Evolutionary conservation across 2,113 vertebrate genomes (phyloP), one percentile per base, ranked within the genome.

Genomic region (Marcusenius ussheri): DNA sequence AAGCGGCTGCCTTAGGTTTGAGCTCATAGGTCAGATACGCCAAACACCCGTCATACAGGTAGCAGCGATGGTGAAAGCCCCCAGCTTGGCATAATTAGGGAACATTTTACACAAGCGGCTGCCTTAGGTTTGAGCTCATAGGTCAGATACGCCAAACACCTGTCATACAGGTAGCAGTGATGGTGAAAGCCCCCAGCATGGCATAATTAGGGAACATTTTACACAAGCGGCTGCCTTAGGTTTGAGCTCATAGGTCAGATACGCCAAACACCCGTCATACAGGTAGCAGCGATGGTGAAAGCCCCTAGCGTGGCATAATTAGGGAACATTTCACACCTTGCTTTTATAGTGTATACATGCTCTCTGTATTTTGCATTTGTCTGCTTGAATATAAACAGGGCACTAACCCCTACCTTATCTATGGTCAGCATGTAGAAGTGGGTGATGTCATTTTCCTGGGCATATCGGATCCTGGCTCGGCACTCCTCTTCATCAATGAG

Each of bases 351-450:
- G 27, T 35, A 88, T 45, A 45, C 80, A 83, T 45, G 13, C 42
- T 24, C 42, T n/a, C 42, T 83, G 80, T 21, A 84, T 47, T 47
- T 47, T 1, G 31, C 15, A 66, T 17, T 35, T 35, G 5, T 77
- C 39, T 39, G 3, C 70, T 35, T 77, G 70, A 35, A 77, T 42
- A 42, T 42, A 47, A 47, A 84, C 3, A 10, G 24, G 21, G 21
- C 7, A 24, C 83, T n/a, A 47, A 8, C 17, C n/a, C 39, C 89
- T 96, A 99, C 98, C 98, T 99, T 99, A 94, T 99, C 98, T 39
- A 99, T 98, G 49, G 98, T 99, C 89, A 99, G 98, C 98, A 99
- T 99, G 94, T 99, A 99, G 94, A 99, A 99, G 93, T 99, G 96
- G 0, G 96, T 97, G 93, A 99, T 97, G 94, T 99, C 98, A 45